A percentile compares a stretch with the other conserved stretches of the same genome.
phyloP scores from a whole-genome alignment of 2,113 vertebrate species.

The Rhombomys opimus region DNA sequence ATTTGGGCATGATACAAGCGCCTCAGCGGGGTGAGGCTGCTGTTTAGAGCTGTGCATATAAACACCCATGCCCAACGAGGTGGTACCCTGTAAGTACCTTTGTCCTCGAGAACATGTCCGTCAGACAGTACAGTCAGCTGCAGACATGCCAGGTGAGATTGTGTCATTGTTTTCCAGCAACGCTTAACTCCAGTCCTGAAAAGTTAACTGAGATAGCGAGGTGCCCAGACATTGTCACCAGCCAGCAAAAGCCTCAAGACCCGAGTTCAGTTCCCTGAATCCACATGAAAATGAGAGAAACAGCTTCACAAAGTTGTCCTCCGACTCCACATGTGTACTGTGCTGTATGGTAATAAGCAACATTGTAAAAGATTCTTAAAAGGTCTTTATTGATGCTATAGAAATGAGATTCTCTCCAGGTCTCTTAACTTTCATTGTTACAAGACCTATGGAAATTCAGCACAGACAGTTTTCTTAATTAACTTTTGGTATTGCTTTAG shows the following conservation, averaged over 20 bases:
- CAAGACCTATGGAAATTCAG: conserved; percentile 34
- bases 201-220: not conserved
- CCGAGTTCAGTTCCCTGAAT: not conserved
- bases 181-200: conserved; percentile 37
- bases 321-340: not conserved
- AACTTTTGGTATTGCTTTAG: not conserved
- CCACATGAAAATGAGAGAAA: not conserved
- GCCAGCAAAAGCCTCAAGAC: not conserved
- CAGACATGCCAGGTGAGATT: not conserved
- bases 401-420: not conserved
- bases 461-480: not conserved
- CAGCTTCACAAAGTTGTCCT: not conserved
- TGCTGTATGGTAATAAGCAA: not conserved
- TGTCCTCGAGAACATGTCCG: not conserved
- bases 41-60: not conserved
- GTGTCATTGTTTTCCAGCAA: not conserved
- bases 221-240: not conserved
- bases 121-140: conserved; percentile 14
- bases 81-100: not conserved
- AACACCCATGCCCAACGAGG: not conserved
- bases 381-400: conserved; percentile 16
- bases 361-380: not conserved
- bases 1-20: not conserved
- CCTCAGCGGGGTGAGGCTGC: not conserved
- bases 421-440: conserved; percentile 29